Evolutionary conservation across 2,113 vertebrate species (phyloP), one percentile per base, ranked within the genome.

Genomic region (Misgurnus mizolepis): DNA sequence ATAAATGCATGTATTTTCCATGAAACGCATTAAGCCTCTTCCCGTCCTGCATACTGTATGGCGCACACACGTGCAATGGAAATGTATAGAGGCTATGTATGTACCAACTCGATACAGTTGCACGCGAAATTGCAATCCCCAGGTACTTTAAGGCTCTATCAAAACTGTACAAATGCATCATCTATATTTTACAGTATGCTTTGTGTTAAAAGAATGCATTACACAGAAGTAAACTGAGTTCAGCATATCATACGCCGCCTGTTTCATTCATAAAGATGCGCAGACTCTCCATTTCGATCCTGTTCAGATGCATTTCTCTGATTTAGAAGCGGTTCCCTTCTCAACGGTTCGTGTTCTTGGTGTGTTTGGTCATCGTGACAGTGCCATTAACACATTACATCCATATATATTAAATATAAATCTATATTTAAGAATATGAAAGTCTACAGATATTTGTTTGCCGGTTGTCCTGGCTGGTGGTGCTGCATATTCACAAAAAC

Each of bases 181-280:
- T 58, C 0, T 39, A 6, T 5, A 56, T 71, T 6, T 18, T 9
- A 58, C 2, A 17, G 9, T 27, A 40, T 10, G 45, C 2, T 47
- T 7, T 18, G 17, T 7, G 55, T 1, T n/a, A 7, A 22, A 22
- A n/a, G 61, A 12, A 7, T 75, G 53, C 12, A 47, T 55, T 40
- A 65, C 15, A 27, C 27, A 22, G 49, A 49, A 45, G 84, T 69
- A 61, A 76, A 74, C 39, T 41, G 71, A 79, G 69, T 67, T 56
- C 45, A 74, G 56, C 40, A 78, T 85, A 86, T 73, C 87, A 84
- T 72, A 84, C 87, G 89, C 87, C 49, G 73, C 78, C 53, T 9
- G 84, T 84, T 91, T 91, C 91, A 92, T 92, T 93, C 90, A 92
- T 92, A 92, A 79, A 93, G 92, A 91, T 91, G 85, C 89, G 77